These are phyloP conservation scores for Dasypolia templi DNA, from an alignment of 2,888 invertebrate genomes.

Conservation along the genomic window DNA sequence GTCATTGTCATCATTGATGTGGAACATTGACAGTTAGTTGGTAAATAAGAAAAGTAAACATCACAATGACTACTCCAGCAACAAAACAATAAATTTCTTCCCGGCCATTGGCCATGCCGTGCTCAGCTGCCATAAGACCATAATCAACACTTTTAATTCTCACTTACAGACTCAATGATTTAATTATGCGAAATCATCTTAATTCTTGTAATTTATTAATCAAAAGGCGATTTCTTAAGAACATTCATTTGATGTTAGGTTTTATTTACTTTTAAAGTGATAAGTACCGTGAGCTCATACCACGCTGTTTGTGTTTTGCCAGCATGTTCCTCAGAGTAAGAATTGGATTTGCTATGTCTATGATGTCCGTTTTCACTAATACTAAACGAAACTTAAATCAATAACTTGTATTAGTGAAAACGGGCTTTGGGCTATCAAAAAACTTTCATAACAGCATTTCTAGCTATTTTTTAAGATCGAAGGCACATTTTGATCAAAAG, in stretches of 20 bases:
- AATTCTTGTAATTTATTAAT: conserved; percentile 25
- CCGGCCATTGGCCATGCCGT: conserved; percentile 29
- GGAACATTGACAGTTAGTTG: no score
- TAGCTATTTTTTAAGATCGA: no score
- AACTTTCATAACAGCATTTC: no score
- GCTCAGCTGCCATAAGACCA: conserved; percentile 4
- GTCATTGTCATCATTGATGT: no score
- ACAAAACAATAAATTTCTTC: conserved; percentile 11
- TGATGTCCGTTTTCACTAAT: neutral
- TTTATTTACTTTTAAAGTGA: conserved; percentile 15
- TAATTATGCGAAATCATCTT: conserved; percentile 34
- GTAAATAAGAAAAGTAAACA: neutral
- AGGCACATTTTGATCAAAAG: no score
- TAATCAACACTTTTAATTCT: conserved; percentile 11
- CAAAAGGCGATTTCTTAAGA: conserved; percentile 5
- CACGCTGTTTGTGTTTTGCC: neutral
- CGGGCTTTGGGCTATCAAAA: no score
- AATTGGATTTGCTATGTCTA: no score
- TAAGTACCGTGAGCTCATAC: no score
- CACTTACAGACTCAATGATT: conserved; percentile 33
- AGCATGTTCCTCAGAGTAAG: no score
- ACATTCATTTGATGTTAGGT: neutral
- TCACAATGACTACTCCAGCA: neutral
- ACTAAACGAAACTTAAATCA: no score
- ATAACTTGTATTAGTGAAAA: no score